Base-by-base conservation (phyloP, 1,140 invertebrate genomes). In the Caenorhabditis remanei region DNA sequence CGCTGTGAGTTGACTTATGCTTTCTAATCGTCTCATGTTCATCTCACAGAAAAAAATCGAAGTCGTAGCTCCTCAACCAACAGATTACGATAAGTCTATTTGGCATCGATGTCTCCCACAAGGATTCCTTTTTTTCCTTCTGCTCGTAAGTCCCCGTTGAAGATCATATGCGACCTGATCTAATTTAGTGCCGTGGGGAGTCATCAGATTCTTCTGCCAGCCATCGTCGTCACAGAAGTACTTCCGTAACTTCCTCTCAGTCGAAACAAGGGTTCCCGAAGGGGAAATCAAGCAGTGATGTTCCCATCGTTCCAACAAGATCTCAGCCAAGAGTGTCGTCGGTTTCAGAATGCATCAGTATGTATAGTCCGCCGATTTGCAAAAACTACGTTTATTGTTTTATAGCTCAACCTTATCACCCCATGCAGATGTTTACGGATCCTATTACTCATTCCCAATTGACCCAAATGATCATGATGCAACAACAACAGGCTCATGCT, bases 21-120 rank as follows among this genome's bases (percentile, higher is more conserved):
- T 19, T 79, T 5, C 13, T 63, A 2, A 79, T 9, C 6, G 11
- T 5, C 8, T 53, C 24, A 46, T 24, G 1, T 50, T 16, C 4
- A 50, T 43, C 53, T 53, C 9, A 32, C 71, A 79, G 71, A 24
- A 50, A 50, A 50, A 79, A 9, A 8, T 79, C 2, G 46, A 24
- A 5, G 19, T 79, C 21, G 46, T 79, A 5, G 71, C 21, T 24
- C 71, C 71, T 24, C 71, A 50, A 24, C 71, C 71, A 24, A 50
- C 32, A 13, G 71, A 79, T 79, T 43, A 79, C 24, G 71, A 79
- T 24, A 50, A 24, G 21, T 79, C 71, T 9, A 50, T 79, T 13
- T 79, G 71, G 71, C 43, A 50, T 50, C 11, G 19, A 9, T 46
- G 3, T 19, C 67, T 71, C 3, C 41, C 40, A 3, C 21, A 41